Conservation (phyloP, 2,797 vertebrate species). For the Adrianichthys oophorus region DNA sequence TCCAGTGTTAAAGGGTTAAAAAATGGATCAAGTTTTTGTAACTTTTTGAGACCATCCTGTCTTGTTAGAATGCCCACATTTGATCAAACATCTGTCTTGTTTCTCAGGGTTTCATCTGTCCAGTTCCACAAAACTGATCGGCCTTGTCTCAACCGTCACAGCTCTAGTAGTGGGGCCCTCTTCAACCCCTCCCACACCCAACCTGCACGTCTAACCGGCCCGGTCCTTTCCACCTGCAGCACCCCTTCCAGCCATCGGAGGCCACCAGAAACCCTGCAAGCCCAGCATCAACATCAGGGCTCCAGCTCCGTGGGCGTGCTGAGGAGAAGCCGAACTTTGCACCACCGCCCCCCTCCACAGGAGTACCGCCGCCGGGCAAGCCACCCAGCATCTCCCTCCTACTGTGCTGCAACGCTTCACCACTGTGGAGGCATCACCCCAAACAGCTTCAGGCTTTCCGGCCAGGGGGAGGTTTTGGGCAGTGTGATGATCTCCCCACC, state of each 20-base stretch:
- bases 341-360: constrained; percentile 70
- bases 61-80: no score
- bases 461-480: constrained; percentile 40
- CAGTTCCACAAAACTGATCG: constrained; percentile 77
- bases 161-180: constrained; percentile 77
- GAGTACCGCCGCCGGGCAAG: constrained; percentile 79
- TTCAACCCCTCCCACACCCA: constrained; percentile 65
- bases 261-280: constrained; percentile 53
- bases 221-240: constrained; percentile 75
- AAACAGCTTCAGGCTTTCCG: constrained; percentile 26
- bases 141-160: constrained; percentile 77
- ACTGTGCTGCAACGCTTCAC: constrained; percentile 72
- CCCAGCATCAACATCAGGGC: constrained; percentile 57
- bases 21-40: no score
- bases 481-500: constrained; percentile 44
- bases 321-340: constrained; percentile 77
- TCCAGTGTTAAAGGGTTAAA: no score
- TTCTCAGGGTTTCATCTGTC: constrained; percentile 73
- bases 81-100: constrained; percentile 8
- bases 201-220: constrained; percentile 49
- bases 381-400: constrained; percentile 78
- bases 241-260: constrained; percentile 78
- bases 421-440: constrained; percentile 55
- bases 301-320: constrained; percentile 68
- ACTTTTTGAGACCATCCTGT: no score